Evolutionary conservation across 1,140 invertebrate species (phyloP), one percentile per base, ranked within the genome.

Genomic region (Babylonia areolata): DNA sequence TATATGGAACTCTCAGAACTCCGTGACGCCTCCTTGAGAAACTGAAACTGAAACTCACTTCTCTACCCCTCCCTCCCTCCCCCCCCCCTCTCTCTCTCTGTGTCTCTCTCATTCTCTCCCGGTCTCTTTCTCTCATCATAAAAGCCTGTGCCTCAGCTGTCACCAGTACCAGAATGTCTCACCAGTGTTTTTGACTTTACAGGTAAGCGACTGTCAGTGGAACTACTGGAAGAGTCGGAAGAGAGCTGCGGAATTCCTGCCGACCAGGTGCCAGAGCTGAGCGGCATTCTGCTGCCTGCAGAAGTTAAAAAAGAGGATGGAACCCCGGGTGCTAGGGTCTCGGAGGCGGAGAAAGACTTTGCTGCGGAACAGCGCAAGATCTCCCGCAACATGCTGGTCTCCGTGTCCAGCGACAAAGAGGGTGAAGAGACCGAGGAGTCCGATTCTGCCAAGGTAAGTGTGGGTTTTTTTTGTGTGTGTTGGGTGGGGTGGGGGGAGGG

Each of bases 291-390:
- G 11, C 15, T 82, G 54, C 73, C 73, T 2, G n/a, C n/a, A n/a
- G n/a, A n/a, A n/a, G n/a, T n/a, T n/a, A n/a, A n/a, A n/a, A n/a
- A n/a, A n/a, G 17, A 40, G 12, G 33, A 2, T 73, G 71, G n/a
- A 2, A 3, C n/a, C 2, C 5, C 31, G 35, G 42, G 42, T 46
- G 42, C 42, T 15, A 64, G 9, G 58, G 64, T 35, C 23, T 33
- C 20, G 15, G 58, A 79, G 12, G 54, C 33, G 54, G 80, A 54
- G 23, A 83, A 88, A 12, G 91, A 91, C 83, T 91, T 91, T 81
- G 91, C 91, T 5, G 91, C 91, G 28, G 84, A 90, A 31, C 91
- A 91, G 40, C 37, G 91, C 2, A 88, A 90, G 75, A 86, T 91
- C 17, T 88, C 91, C 23, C 64, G 91, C 1, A 87, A 87, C 28